phyloP scores from a whole-genome alignment of 2,797 vertebrate genomes.

The Sylvia borin region DNA sequence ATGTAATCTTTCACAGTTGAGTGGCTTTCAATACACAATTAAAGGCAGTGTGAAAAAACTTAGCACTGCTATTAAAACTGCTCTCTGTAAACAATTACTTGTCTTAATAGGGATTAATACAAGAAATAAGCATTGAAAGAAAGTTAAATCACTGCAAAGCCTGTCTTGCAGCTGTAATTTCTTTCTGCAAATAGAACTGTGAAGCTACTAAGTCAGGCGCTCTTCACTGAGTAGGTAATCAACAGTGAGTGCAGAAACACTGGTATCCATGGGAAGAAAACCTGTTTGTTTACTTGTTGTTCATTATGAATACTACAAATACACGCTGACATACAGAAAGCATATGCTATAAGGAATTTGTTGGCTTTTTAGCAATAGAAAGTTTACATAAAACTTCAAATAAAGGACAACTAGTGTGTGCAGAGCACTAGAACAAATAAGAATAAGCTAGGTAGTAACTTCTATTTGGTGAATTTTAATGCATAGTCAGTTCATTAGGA shows the following conservation, averaged over 20 bases:
- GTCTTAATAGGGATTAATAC: slow-evolving; percentile 33
- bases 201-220: not conserved
- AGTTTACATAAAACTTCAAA: not conserved
- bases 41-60: not conserved
- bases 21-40: slow-evolving; percentile 1
- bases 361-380: not conserved
- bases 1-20: slow-evolving; percentile 26
- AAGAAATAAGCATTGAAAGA: not conserved
- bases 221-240: not conserved
- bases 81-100: slow-evolving; percentile 41
- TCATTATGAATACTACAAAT: not conserved
- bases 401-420: not conserved
- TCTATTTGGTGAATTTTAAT: not conserved
- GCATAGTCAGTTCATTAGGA: not conserved
- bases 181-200: not conserved
- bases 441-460: not conserved
- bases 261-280: not conserved
- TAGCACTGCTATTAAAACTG: not conserved
- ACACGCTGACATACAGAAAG: not conserved
- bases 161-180: not conserved
- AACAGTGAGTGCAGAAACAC: not conserved
- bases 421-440: not conserved
- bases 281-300: not conserved
- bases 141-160: not conserved
- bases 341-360: not conserved